Evolutionary conservation across 2,113 vertebrate genomes (phyloP), one percentile per base, ranked within the genome.

Genomic region (Lonchura striata): DNA sequence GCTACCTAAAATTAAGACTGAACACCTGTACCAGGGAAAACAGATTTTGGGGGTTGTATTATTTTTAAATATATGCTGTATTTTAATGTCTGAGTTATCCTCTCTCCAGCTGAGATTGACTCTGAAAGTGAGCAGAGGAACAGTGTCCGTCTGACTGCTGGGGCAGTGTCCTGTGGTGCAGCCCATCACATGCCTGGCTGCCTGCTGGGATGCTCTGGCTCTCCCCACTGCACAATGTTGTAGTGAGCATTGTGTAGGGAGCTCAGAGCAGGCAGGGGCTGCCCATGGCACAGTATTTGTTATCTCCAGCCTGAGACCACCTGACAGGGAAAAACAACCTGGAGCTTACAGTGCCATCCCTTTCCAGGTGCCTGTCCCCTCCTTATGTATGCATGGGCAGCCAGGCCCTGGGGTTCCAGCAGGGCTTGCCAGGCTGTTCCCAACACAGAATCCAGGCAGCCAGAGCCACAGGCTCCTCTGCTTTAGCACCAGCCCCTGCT

Each of bases 71-170:
- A 25, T 61, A 24, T 61, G 14, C 37, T 49, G 10, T 37, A 61
- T 94, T 71, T 88, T 75, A 72, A 70, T 47, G 24, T 52, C 37
- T 50, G 42, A 86, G 76, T 78, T 68, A 93, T n/a, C 35, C 3
- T 83, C 33, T 64, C 79, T 78, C 41, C 54, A 80, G 66, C 13
- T 88, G 64, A 66, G 47, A 19, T 53, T 86, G 52, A 71, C 30
- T 81, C 52, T 20, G 7, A 88, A 54, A 70, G 39, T 0, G 1
- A 84, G 70, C 37, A 61, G n/a, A 84, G 5, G 37, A 33, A 80
- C 31, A 0, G 3, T 44, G 44, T 46, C 33, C 23, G n/a, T n/a
- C n/a, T n/a, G n/a, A n/a, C n/a, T n/a, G 33, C 11, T 0, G 0
- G 19, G 60, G 42, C 69, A 86, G 44, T 15, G 7, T 20, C 27